Conservation (phyloP, 2,888 invertebrate species). For the Ochlodes sylvanus region DNA sequence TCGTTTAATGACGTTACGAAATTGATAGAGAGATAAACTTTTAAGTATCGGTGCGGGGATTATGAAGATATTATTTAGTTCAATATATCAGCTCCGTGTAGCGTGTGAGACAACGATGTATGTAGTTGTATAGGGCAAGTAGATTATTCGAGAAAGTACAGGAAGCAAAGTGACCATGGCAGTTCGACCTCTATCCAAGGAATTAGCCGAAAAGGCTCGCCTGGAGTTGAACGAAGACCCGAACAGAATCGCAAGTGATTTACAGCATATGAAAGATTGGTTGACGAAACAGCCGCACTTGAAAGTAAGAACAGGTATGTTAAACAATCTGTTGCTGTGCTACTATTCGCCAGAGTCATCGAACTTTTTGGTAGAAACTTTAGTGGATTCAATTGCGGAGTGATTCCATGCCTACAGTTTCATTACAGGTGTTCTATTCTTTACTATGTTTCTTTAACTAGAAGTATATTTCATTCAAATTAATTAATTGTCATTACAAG, state of each 20-base stretch:
- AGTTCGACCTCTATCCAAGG: conserved; percentile 52
- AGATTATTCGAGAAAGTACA: not conserved
- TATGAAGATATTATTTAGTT: not conserved
- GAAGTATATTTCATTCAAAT: too few relatives aligned
- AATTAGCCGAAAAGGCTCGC: conserved; percentile 64
- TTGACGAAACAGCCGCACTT: conserved; percentile 80
- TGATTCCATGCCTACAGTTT: too few relatives aligned
- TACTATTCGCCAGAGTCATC: too few relatives aligned
- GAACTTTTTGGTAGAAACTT: too few relatives aligned
- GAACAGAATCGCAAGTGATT: conserved; percentile 65
- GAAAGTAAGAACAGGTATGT: conserved; percentile 63
- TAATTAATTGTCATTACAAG: too few relatives aligned
- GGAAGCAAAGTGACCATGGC: conserved; percentile 46
- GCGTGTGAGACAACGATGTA: not conserved
- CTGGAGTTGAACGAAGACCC: conserved; percentile 80
- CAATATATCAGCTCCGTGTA: conserved; percentile 13
- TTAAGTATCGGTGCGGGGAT: conserved; percentile 11
- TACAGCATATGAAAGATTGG: conserved; percentile 81
- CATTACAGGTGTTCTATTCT: too few relatives aligned
- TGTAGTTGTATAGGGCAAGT: not conserved
- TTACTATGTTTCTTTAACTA: too few relatives aligned
- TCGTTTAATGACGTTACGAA: not conserved
- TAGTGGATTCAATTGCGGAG: too few relatives aligned
- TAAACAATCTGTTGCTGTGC: too few relatives aligned
- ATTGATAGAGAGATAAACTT: conserved; percentile 19